Conservation (phyloP, 2,888 invertebrate genomes). For the Heliconius cydno region DNA sequence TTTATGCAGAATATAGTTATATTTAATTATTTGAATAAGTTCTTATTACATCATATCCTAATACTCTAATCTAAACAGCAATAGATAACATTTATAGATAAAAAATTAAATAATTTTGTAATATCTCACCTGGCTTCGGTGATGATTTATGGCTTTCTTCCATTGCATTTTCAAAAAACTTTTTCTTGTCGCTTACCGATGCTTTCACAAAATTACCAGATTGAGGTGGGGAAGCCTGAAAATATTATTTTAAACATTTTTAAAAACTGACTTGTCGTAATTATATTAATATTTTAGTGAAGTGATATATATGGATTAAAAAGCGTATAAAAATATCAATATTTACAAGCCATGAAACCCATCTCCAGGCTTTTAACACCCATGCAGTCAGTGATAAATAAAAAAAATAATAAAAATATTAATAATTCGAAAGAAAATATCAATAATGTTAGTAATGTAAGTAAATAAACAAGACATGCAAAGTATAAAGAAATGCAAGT, state of each 20-base stretch:
- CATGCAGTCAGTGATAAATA: constrained; percentile 73
- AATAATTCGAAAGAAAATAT: constrained; percentile 57
- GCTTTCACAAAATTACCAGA: constrained; percentile 90
- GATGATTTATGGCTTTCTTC: constrained; percentile 94
- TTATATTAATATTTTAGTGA: constrained; percentile 41
- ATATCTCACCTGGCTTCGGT: constrained; percentile 88
- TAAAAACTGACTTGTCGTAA: neutral
- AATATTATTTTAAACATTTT: constrained; percentile 37
- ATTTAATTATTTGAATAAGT: neutral
- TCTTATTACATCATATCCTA: neutral
- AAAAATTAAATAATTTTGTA: neutral
- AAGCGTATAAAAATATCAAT: constrained; percentile 62
- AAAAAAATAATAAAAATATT: constrained; percentile 52
- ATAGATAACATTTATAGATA: neutral
- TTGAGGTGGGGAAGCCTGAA: constrained; percentile 86
- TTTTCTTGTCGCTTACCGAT: constrained; percentile 96
- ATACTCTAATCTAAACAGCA: neutral
- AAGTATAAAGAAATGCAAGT: constrained; percentile 79
- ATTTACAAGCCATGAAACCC: constrained; percentile 77
- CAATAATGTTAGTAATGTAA: constrained; percentile 60
- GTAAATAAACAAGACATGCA: constrained; percentile 73
- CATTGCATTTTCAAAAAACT: constrained; percentile 98
- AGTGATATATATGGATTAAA: constrained; percentile 64
- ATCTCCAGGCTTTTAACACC: constrained; percentile 73
- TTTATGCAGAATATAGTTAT: neutral